Base-by-base conservation (phyloP, 2,888 invertebrate species). In the Tenthredo scrophulariae region DNA sequence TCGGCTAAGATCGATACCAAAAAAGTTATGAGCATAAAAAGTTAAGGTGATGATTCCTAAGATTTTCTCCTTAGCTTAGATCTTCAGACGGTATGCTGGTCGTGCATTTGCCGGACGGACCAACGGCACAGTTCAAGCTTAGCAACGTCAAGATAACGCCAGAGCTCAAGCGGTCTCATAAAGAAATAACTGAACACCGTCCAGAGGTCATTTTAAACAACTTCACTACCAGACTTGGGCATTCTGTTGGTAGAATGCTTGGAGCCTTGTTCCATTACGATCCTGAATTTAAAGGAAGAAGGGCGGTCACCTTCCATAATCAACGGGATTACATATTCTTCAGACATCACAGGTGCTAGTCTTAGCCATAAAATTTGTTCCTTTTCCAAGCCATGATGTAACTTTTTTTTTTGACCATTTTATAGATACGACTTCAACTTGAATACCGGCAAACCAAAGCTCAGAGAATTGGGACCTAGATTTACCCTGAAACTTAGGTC, bases 291-390 rank as follows among this genome's bases (percentile, higher is more conserved):
- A 96, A 96, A 87, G 99, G 99, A 0, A 95, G 98, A 4, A 95
- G 99, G 86, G 98, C 97, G 0, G 98, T 98, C 86, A 99, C 99
- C 46, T 99, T 99, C 93, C 99, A 99, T 94, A 99, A 99, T 94
- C 99, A 99, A 93, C 95, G 99, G 86, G 99, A 99, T 94, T 99
- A 97, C 92, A 98, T 99, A 89, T 99, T 99, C 94, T 99, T 99
- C 93, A 96, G 99, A 85, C 99, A 99, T 94, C 99, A 99, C 93
- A 96, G 98, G 96, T 43, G 10, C 37, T 37, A 37, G 37, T 37
- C 2, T 43, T 10, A 10, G 40, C 2, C 40, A 10, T 43, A 2
- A 10, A 43, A 43, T 43, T 43, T 10, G 40, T 43, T 43, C 10
- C 40, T 10, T 10, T 43, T 9, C 10, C 40, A 10, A 43, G 10